phyloP scores from a whole-genome alignment of 2,797 vertebrate genomes.

The Huso huso region DNA sequence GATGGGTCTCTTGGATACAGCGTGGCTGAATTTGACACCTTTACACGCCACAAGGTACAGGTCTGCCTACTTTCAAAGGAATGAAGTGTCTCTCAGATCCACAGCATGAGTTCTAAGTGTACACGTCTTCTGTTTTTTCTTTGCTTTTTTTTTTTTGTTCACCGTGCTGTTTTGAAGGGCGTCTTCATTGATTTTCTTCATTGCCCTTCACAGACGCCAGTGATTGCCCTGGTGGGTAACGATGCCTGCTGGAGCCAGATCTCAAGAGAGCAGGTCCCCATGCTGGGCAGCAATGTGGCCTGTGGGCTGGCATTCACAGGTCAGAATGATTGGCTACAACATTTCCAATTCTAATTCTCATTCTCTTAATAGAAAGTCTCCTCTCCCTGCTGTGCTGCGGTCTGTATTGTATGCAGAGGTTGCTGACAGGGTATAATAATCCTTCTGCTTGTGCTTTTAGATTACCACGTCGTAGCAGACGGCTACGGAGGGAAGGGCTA shows the following conservation, averaged over 20 bases:
- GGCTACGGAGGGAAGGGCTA: constrained; percentile 80
- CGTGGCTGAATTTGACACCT: constrained; percentile 87
- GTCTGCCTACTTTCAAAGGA: not conserved
- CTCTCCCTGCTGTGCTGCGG: too few relatives aligned
- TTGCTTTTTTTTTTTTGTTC: not conserved
- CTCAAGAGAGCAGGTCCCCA: constrained; percentile 83
- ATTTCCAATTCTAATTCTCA: too few relatives aligned
- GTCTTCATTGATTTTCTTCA: not conserved
- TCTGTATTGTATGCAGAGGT: too few relatives aligned
- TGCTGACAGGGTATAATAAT: not conserved
- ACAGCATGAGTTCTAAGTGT: not conserved
- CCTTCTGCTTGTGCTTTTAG: constrained; percentile 40
- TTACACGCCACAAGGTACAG: constrained; percentile 85
- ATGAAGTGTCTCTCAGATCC: not conserved
- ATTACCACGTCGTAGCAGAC: constrained; percentile 77
- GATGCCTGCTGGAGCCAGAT: constrained; percentile 95
- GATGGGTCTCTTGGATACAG: constrained; percentile 88
- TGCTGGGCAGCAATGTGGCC: constrained; percentile 85
- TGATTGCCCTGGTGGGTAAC: constrained; percentile 84
- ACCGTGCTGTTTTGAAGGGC: not conserved
- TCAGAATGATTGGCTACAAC: constrained; percentile 32
- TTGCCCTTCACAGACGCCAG: constrained; percentile 59
- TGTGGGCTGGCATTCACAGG: constrained; percentile 81
- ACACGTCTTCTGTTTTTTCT: not conserved
- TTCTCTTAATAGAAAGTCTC: too few relatives aligned